A percentile compares a stretch with the other conserved stretches of the same genome.
phyloP scores from a whole-genome alignment of 2,113 vertebrate genomes.

The Vulpes vulpes region DNA sequence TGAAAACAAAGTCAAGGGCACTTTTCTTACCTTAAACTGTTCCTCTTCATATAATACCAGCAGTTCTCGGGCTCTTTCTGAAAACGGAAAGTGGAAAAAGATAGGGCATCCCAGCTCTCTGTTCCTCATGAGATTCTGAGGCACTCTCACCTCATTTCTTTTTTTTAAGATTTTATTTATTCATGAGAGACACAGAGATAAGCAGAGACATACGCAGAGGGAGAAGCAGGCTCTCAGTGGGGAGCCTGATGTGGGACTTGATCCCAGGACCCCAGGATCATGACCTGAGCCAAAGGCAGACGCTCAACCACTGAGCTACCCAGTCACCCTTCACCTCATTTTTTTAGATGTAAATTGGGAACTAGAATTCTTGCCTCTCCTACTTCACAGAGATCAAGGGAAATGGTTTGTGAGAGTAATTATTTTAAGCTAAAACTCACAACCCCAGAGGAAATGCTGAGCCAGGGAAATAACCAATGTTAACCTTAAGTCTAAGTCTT shows the following conservation, averaged over 20 bases:
- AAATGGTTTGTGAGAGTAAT: neutral
- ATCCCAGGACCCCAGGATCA: no score
- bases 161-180: no score
- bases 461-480: neutral
- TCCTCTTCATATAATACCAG: constrained; percentile 93
- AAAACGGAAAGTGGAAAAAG: constrained; percentile 74
- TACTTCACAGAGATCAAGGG: constrained; percentile 37
- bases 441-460: constrained; percentile 46
- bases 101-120: neutral
- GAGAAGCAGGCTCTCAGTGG: no score
- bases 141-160: neutral
- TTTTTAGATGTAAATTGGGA: neutral
- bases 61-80: constrained; percentile 91
- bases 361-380: constrained; percentile 45
- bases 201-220: no score
- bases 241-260: no score
- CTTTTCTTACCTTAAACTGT: constrained; percentile 91
- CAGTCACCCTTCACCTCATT: neutral
- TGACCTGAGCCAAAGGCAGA: no score
- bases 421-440: constrained; percentile 25
- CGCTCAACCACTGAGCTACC: no score
- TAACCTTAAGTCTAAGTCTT: neutral
- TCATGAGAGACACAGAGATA: no score
- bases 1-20: constrained; percentile 4
- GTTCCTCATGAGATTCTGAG: constrained; percentile 1